A percentile compares a stretch with the other conserved stretches of the same genome.
Conservation (phyloP, 2,888 invertebrate species). For the Pseudoips prasinana region DNA sequence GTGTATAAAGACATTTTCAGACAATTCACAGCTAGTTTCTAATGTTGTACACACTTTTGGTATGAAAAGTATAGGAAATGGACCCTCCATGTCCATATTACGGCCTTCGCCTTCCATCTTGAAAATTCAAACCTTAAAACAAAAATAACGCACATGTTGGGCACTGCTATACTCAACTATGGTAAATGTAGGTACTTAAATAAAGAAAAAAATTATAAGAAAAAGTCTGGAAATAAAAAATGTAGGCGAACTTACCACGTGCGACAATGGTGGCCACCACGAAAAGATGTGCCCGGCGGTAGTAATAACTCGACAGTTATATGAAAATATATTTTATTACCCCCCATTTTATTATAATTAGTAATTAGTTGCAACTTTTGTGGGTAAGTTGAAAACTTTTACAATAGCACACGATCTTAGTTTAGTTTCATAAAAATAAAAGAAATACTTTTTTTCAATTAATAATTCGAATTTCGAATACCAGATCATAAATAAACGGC, state of each 20-base stretch:
- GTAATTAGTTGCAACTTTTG: conserved; percentile 3
- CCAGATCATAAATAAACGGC: too few species aligned
- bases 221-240: conserved; percentile 28
- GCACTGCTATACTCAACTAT: conserved; percentile 6
- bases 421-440: too few species aligned
- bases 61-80: conserved; percentile 57
- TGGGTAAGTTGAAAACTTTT: conserved; percentile 10
- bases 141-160: conserved; percentile 3
- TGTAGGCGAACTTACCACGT: conserved; percentile 59
- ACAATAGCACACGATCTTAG: too few species aligned
- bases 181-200: conserved; percentile 50
- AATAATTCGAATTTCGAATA: too few species aligned
- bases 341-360: conserved; percentile 30
- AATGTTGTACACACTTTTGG: conserved; percentile 60
- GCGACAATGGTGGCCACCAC: conserved; percentile 40
- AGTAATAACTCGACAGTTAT: conserved; percentile 28
- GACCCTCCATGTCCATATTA: conserved; percentile 34
- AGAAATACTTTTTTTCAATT: too few species aligned
- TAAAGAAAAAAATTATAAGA: conserved; percentile 38
- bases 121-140: conserved; percentile 32
- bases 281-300: conserved; percentile 45
- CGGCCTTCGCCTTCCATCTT: conserved; percentile 50
- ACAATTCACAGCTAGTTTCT: conserved; percentile 50
- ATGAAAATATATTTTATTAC: conserved; percentile 36
- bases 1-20: conserved; percentile 60